Evolutionary conservation across 2,113 vertebrate species (phyloP).

Genomic region (Sorex araneus): DNA sequence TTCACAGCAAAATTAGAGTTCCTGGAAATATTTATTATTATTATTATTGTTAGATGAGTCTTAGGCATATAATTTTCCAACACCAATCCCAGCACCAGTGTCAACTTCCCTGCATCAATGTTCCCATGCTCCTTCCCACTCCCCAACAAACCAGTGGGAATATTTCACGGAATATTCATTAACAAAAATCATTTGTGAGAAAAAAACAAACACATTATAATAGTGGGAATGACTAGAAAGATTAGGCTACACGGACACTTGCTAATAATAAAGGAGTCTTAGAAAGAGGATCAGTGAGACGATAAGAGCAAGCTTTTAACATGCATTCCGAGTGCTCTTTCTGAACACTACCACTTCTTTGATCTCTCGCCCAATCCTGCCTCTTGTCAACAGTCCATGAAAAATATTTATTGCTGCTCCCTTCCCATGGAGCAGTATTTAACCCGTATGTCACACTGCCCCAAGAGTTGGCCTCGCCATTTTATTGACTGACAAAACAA

Average conservation of each 20-base stretch:
- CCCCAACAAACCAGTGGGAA: neutral
- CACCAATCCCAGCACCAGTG: too few species aligned
- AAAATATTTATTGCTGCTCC: neutral
- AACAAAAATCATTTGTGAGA: neutral
- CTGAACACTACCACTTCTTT: neutral
- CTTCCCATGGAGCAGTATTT: neutral
- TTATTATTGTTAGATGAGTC: neutral
- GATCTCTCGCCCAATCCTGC: neutral
- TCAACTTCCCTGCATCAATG: too few species aligned
- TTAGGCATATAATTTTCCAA: too few species aligned
- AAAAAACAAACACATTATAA: neutral
- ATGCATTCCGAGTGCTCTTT: neutral
- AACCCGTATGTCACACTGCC: neutral
- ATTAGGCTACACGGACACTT: neutral
- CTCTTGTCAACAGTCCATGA: neutral
- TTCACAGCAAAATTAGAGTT: slow-evolving; percentile 19
- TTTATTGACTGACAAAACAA: slow-evolving; percentile 23
- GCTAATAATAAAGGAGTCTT: neutral
- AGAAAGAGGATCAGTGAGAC: neutral
- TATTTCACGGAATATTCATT: neutral
- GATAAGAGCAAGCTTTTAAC: neutral
- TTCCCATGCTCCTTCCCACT: too few species aligned
- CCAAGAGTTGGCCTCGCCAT: neutral
- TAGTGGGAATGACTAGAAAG: neutral
- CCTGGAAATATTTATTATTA: too few species aligned